Conservation (phyloP, 2,797 vertebrate genomes). For the Sebastes diploproa region DNA sequence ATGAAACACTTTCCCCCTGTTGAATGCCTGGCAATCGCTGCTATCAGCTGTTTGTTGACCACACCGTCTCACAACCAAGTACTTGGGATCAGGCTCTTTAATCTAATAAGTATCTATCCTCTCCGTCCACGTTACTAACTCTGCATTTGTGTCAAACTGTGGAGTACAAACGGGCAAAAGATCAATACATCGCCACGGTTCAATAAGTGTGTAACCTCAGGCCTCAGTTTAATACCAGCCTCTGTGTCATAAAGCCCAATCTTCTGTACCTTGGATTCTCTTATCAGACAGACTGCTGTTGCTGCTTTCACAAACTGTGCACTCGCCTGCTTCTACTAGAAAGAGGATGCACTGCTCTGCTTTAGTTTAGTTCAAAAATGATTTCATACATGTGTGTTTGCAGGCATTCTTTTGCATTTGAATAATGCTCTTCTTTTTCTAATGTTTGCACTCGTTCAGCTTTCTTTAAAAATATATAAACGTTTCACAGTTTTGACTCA, state of each 20-base stretch:
- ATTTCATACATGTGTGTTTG: neutral
- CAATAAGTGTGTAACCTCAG: conserved; percentile 58
- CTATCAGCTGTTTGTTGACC: conserved; percentile 16
- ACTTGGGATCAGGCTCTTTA: conserved; percentile 32
- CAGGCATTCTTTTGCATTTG: neutral
- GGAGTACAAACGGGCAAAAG: conserved; percentile 46
- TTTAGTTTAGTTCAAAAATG: neutral
- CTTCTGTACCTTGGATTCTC: conserved; percentile 36
- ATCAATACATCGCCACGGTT: conserved; percentile 60
- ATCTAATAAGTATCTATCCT: conserved; percentile 54
- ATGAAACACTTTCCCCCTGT: neutral
- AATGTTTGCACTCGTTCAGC: neutral
- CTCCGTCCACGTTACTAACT: conserved; percentile 57
- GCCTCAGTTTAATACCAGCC: conserved; percentile 48
- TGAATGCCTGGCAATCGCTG: neutral
- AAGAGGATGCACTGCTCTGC: neutral
- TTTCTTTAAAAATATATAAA: neutral
- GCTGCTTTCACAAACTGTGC: conserved; percentile 3
- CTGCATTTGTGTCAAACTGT: conserved; percentile 64
- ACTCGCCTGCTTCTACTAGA: neutral
- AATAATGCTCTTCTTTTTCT: neutral
- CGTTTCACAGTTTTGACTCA: neutral
- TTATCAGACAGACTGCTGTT: conserved; percentile 21
- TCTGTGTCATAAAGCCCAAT: conserved; percentile 50
- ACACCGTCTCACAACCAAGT: conserved; percentile 12